Conservation (phyloP, 2,888 invertebrate genomes). For the Rhagium mordax region DNA sequence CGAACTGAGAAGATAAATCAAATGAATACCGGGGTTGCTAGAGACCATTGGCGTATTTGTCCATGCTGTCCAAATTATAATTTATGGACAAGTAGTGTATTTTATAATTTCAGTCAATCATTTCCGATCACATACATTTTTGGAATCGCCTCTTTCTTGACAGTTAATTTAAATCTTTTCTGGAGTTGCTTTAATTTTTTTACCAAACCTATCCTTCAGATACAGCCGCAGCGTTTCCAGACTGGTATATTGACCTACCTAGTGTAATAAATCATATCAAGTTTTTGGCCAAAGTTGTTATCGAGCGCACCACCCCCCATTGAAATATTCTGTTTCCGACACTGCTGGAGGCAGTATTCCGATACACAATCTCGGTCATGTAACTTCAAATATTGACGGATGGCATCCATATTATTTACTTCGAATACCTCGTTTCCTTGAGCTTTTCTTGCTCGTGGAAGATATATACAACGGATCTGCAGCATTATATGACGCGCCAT, state of each 20-base stretch:
- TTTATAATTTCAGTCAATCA: too few species aligned
- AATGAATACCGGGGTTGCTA: conserved; percentile 41
- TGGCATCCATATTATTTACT: conserved; percentile 10
- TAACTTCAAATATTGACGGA: conserved; percentile 23
- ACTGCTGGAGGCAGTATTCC: conserved; percentile 4
- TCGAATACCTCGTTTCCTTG: background rate
- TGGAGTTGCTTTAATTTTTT: background rate
- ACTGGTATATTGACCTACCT: background rate
- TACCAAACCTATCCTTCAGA: background rate
- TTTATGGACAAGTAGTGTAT: too few species aligned
- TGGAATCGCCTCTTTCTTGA: background rate
- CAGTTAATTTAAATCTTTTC: background rate
- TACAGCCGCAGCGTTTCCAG: background rate
- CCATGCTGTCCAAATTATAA: background rate
- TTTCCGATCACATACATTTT: too few species aligned
- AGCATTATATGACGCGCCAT: conserved; percentile 20
- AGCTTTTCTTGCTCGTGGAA: conserved; percentile 8
- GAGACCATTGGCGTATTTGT: background rate
- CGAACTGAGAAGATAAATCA: conserved; percentile 42
- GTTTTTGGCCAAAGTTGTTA: background rate
- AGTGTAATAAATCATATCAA: background rate
- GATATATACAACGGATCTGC: conserved; percentile 8
- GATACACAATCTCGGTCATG: conserved; percentile 18
- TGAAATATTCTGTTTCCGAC: background rate
- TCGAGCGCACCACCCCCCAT: background rate